Percentiles rank a stretch among this genome's conserved stretches.
These are phyloP conservation scores for Xyrauchen texanus DNA, from an alignment of 2,113 vertebrate genomes.

Conservation along the genomic window DNA sequence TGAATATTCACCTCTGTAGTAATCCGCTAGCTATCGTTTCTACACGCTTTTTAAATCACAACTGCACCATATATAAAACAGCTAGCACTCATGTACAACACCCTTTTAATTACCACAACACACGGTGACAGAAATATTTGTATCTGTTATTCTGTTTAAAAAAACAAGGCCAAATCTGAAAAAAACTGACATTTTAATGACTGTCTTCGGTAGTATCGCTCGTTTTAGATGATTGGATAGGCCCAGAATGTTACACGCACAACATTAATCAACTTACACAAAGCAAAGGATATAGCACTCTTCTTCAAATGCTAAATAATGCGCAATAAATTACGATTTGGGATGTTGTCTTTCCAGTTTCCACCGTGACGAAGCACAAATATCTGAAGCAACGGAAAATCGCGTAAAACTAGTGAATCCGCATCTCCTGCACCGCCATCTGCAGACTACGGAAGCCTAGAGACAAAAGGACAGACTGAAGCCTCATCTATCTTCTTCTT, in stretches of 20 bases:
- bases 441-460: constrained; percentile 18
- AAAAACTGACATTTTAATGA: too few relatives aligned
- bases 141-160: too few relatives aligned
- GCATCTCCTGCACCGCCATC: not conserved
- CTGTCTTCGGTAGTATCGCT: too few relatives aligned
- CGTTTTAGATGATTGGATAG: not conserved
- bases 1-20: too few relatives aligned
- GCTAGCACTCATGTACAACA: too few relatives aligned
- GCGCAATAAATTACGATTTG: not conserved
- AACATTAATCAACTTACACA: constrained; percentile 25
- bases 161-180: too few relatives aligned
- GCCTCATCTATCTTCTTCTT: not conserved
- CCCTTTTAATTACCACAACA: too few relatives aligned
- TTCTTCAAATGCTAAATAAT: constrained; percentile 9
- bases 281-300: constrained; percentile 21
- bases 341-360: not conserved
- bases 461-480: not conserved
- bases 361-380: not conserved
- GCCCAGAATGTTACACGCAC: constrained; percentile 13
- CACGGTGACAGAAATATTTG: too few relatives aligned
- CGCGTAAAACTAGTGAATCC: not conserved
- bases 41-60: too few relatives aligned
- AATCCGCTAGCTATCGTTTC: too few relatives aligned
- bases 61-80: too few relatives aligned
- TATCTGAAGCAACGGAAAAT: not conserved